Base-by-base conservation (phyloP, 2,797 vertebrate genomes). In the Poecile montanus region DNA sequence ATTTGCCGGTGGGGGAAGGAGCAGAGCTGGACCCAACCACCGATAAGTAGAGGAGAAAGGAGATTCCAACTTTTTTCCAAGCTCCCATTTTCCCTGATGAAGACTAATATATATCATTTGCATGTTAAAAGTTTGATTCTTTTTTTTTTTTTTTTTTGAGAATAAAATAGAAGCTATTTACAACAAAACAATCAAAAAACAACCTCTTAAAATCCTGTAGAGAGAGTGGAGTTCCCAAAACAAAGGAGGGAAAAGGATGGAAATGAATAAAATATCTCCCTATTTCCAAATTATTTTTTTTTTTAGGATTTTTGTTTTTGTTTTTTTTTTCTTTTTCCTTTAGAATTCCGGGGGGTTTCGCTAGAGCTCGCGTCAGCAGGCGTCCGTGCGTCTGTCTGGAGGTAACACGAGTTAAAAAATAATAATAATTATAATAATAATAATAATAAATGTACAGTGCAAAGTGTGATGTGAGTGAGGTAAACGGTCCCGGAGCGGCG, bases 161-260 rank as follows among this genome's bases (percentile, higher is more conserved):
- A 97, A 97, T 96, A 98, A 97, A 97, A 97, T 97, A 97, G 96
- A 97, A 97, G 95, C 75, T 98, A 98, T 98, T 96, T 98, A 98
- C 97, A 97, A 95, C 75, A 54, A 91, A 87, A 84, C 75, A 74
- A 86, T 70, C 97, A n/a, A 42, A 82, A 40, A 82, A 68, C 93
- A 91, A 95, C 82, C 93, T 95, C 95, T 85, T 47, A 91, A 94
- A 96, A 95, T 68, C 94, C 92, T 82, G 66, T 71, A 83, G 58
- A 88, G 58, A 88, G 54, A 89, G 84, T 88, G 93, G 94, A 85
- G 86, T 79, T 85, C 90, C 92, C 95, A 47, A 89, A 95, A 78
- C 62, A 91, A 91, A 66, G 54, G 53, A 63, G 30, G 88, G 81
- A 82, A 88, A 93, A 88, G 34, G 77, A 71, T 81, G 88, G 78